Percentiles rank a stretch among this genome's conserved stretches.
Evolutionary conservation across 2,888 invertebrate genomes (phyloP).

Genomic region (Thereva nobilitata): DNA sequence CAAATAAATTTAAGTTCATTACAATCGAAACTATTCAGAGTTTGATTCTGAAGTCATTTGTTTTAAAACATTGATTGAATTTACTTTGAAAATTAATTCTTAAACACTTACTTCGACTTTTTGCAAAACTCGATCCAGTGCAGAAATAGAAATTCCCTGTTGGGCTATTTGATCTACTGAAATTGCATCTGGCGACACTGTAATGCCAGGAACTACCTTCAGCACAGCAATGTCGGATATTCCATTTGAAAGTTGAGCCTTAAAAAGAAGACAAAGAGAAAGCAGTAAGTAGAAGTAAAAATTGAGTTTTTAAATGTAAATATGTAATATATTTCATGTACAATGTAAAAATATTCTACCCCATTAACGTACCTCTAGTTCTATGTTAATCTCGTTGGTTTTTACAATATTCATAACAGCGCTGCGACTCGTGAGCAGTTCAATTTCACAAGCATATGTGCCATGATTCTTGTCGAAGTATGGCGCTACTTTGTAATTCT

Average conservation of each 20-base stretch:
- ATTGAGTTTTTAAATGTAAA: conserved; percentile 16
- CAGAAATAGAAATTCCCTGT: conserved; percentile 59
- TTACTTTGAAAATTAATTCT: conserved; percentile 22
- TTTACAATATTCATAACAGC: conserved; percentile 53
- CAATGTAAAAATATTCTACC: conserved; percentile 29
- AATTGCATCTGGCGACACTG: conserved; percentile 50
- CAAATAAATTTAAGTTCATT: conserved; percentile 16
- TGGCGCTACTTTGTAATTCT: conserved; percentile 52
- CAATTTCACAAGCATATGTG: conserved; percentile 55
- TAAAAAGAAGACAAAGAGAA: conserved; percentile 6
- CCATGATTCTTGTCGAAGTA: conserved; percentile 51
- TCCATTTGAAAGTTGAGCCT: conserved; percentile 54
- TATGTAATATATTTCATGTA: not conserved
- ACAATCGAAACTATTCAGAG: conserved; percentile 25
- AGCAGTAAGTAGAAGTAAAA: conserved; percentile 8
- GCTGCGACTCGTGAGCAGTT: conserved; percentile 50
- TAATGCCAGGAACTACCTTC: conserved; percentile 56
- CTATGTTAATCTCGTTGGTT: conserved; percentile 53
- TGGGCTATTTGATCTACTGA: conserved; percentile 49
- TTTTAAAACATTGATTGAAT: conserved; percentile 18
- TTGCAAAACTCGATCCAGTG: conserved; percentile 63
- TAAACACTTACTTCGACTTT: conserved; percentile 58
- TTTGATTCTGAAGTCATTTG: conserved; percentile 14
- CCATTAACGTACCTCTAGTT: conserved; percentile 50
- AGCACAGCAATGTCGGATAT: conserved; percentile 51